phyloP scores from a whole-genome alignment of 2,888 invertebrate genomes.

The Lepidocyrtinus sp. region DNA sequence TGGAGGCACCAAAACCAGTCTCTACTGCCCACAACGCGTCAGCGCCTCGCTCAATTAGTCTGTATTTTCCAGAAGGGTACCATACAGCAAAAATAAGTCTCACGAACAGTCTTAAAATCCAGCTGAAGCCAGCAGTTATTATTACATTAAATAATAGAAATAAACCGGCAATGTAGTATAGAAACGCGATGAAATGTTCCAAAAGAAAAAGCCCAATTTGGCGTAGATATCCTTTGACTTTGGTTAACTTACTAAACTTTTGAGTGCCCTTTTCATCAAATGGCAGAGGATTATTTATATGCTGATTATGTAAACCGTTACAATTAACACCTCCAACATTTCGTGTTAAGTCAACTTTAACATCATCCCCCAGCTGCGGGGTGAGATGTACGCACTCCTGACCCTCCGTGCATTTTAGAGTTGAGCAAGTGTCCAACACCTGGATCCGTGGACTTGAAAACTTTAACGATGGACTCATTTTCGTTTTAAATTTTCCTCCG shows the following conservation, averaged over 20 bases:
- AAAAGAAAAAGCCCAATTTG: slow-evolving; percentile 50
- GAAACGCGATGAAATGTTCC: slow-evolving; percentile 38
- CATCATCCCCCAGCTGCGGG: slow-evolving; percentile 22
- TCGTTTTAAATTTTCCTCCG: neutral
- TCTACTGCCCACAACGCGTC: slow-evolving; percentile 66
- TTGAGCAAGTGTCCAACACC: slow-evolving; percentile 40
- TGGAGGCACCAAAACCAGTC: slow-evolving; percentile 51
- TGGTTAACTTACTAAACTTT: slow-evolving; percentile 50
- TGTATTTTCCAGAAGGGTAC: slow-evolving; percentile 37
- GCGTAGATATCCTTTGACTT: slow-evolving; percentile 53
- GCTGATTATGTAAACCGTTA: too few species aligned
- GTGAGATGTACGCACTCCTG: slow-evolving; percentile 20
- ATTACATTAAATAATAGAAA: slow-evolving; percentile 41
- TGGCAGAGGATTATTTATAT: neutral
- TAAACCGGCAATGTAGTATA: slow-evolving; percentile 47
- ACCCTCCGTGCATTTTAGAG: slow-evolving; percentile 32
- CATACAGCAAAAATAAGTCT: slow-evolving; percentile 49
- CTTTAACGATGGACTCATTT: slow-evolving; percentile 51
- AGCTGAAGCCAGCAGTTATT: slow-evolving; percentile 50
- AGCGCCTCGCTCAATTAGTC: slow-evolving; percentile 55
- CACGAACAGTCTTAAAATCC: slow-evolving; percentile 52
- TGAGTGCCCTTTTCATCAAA: slow-evolving; percentile 35
- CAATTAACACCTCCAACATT: neutral
- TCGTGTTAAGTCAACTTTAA: slow-evolving; percentile 46
- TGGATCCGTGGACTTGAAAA: slow-evolving; percentile 43